Base-by-base conservation (phyloP, 2,797 vertebrate species). In the Manis pentadactyla region DNA sequence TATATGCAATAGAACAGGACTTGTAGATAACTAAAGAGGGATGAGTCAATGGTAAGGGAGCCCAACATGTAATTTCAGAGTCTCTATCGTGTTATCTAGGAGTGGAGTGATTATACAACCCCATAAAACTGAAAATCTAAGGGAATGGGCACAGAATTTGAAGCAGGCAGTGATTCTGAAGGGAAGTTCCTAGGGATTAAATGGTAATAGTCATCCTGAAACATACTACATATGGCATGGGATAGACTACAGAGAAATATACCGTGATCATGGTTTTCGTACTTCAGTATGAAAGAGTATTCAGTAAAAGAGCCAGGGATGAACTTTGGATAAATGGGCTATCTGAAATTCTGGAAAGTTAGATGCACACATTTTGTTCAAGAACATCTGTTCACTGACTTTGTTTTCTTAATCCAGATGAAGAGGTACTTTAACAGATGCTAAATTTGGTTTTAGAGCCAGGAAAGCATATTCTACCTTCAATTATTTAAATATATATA, bases 341-440 rank as follows among this genome's bases (percentile, higher is more conserved):
- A 59, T 77, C 63, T n/a, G 31, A 74, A 90, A 46, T 1, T 11
- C 46, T 51, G 4, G 31, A 63, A 66, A 71, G 15, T 18, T 64
- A 69, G 31, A 84, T 55, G n/a, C 27, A 77, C 57, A n/a, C 55
- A 85, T 27, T 87, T 89, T 74, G 7, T 55, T 93, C 69, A 66
- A 71, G 69, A 63, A 85, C 13, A 59, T 77, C 6, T 87, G 23
- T 59, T 49, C 5, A 53, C 4, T 66, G 31, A 86, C 46, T 57
- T 53, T 63, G 25, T 68, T 75, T 74, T 74, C 78, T 71, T 84
- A 75, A 29, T 4, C n/a, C 85, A 74, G 77, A 69, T 15, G 3
- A 95, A 92, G 68, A 90, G 23, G n/a, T 89, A 29, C 49, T 73
- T 94, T 89, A 78, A 31, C 15, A 64, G 46, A 87, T 68, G 61